Conservation (phyloP, 1,140 invertebrate genomes). For the Conopomorpha cramerella region DNA sequence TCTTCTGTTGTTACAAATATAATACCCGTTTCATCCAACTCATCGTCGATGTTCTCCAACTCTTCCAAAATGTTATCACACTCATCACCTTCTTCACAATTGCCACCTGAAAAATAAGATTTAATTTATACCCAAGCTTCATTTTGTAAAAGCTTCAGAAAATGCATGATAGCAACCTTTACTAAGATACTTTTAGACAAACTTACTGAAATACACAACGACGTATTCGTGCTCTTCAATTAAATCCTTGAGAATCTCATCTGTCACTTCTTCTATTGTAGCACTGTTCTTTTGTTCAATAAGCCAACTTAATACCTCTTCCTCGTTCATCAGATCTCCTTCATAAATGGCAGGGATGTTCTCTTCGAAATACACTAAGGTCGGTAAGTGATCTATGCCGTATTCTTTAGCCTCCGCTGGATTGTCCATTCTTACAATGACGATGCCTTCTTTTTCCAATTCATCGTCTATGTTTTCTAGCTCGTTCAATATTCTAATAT, state of each 20-base stretch:
- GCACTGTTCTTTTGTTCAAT: constrained; percentile 88
- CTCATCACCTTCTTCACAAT: constrained; percentile 83
- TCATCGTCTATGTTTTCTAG: constrained; percentile 93
- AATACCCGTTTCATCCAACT: constrained; percentile 90
- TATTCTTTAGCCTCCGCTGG: constrained; percentile 88
- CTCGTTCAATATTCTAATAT: constrained; percentile 85
- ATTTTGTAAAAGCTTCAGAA: no score
- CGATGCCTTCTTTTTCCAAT: constrained; percentile 85
- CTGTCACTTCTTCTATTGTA: constrained; percentile 93
- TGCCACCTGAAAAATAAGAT: constrained; percentile 67
- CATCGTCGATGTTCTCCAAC: constrained; percentile 92
- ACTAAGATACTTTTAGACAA: constrained; percentile 3
- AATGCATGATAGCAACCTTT: not conserved
- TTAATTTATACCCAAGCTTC: no score
- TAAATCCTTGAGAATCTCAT: constrained; percentile 85
- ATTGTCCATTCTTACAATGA: constrained; percentile 88
- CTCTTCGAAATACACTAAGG: constrained; percentile 88
- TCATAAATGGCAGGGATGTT: constrained; percentile 91
- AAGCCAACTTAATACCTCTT: constrained; percentile 89
- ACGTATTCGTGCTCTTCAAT: constrained; percentile 93
- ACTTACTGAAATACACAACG: constrained; percentile 89
- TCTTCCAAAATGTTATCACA: constrained; percentile 85
- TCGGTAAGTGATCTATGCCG: constrained; percentile 87
- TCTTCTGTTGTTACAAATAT: constrained; percentile 94
- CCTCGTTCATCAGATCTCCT: constrained; percentile 89